phyloP scores from a whole-genome alignment of 2,113 vertebrate species.

The Elgaria multicarinata region DNA sequence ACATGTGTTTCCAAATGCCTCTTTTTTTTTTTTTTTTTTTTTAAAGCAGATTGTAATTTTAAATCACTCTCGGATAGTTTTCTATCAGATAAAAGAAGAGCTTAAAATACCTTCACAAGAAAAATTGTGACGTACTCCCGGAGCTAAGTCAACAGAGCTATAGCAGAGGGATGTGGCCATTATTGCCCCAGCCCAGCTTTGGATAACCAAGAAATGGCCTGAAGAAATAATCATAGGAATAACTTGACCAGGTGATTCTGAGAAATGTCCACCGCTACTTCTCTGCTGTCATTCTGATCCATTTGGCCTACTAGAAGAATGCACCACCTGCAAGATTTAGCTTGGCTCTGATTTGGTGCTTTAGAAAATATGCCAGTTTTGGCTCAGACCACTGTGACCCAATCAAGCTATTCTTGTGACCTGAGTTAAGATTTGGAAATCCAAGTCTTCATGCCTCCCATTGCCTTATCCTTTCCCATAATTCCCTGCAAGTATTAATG shows the following conservation, averaged over 20 bases:
- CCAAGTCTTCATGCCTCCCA: too few relatives aligned
- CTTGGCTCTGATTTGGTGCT: too few relatives aligned
- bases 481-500: too few relatives aligned
- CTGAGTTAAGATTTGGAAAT: too few relatives aligned
- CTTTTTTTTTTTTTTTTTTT: constrained; percentile 64
- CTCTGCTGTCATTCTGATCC: background rate
- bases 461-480: too few relatives aligned
- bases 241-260: background rate
- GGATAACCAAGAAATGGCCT: constrained; percentile 5
- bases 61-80: constrained; percentile 62
- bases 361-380: too few relatives aligned
- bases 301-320: too few relatives aligned
- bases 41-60: constrained; percentile 46
- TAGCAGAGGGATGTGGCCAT: constrained; percentile 69
- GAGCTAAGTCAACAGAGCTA: constrained; percentile 69
- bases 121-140: constrained; percentile 69
- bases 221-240: background rate
- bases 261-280: background rate
- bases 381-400: too few relatives aligned
- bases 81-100: constrained; percentile 53
- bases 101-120: constrained; percentile 65
- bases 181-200: constrained; percentile 40
- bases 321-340: too few relatives aligned
- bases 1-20: constrained; percentile 42
- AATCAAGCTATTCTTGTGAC: too few relatives aligned